Evolutionary conservation across 2,113 vertebrate genomes (phyloP).

Genomic region (Actinemys pallida): DNA sequence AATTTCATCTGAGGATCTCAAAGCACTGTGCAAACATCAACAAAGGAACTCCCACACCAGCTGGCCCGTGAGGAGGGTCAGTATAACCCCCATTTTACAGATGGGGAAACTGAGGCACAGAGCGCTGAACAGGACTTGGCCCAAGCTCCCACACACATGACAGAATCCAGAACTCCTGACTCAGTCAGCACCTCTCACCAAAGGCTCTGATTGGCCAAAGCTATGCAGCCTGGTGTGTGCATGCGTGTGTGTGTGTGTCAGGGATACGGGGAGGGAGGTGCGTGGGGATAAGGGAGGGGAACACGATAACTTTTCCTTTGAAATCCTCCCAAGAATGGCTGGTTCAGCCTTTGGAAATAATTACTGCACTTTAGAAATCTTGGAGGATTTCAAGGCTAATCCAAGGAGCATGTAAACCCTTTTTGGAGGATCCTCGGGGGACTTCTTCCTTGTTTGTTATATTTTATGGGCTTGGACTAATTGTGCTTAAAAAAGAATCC

Average conservation of each 20-base stretch:
- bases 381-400: conserved; percentile 54
- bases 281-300: background rate
- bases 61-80: background rate
- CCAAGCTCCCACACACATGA: background rate
- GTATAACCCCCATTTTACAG: background rate
- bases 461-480: conserved; percentile 24
- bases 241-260: no score
- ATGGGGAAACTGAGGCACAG: background rate
- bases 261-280: no score
- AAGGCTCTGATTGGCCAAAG: no score
- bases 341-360: conserved; percentile 39
- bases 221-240: no score
- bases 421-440: conserved; percentile 2
- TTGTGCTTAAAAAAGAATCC: conserved; percentile 9
- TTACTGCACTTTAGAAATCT: conserved; percentile 38
- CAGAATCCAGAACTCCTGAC: background rate
- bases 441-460: background rate
- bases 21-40: background rate
- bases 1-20: background rate
- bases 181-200: background rate
- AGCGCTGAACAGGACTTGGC: background rate
- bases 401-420: conserved; percentile 19
- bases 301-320: background rate
- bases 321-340: conserved; percentile 43
- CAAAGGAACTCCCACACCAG: background rate